Evolutionary conservation across 2,888 invertebrate genomes (phyloP).

Genomic region (Clunio marinus): DNA sequence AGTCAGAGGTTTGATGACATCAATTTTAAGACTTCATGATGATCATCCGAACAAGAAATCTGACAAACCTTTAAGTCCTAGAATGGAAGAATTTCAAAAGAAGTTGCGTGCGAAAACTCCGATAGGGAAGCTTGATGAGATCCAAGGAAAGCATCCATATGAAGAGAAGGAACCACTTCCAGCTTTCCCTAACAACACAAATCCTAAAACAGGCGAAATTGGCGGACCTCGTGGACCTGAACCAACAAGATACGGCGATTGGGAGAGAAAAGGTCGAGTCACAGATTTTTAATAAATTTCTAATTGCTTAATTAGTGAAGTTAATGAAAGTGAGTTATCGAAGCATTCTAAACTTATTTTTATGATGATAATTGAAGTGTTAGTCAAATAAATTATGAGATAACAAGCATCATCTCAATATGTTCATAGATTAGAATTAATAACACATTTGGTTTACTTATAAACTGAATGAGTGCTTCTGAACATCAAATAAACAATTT

Average conservation of each 20-base stretch:
- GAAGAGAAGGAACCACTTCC: slow-evolving; percentile 78
- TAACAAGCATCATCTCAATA: too few relatives aligned
- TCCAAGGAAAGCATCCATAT: slow-evolving; percentile 64
- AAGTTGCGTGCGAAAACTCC: slow-evolving; percentile 67
- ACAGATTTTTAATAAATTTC: slow-evolving; percentile 74
- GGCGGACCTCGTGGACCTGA: slow-evolving; percentile 96
- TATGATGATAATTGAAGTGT: too few relatives aligned
- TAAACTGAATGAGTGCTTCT: too few relatives aligned
- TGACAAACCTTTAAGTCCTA: slow-evolving; percentile 52
- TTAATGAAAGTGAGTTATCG: not conserved
- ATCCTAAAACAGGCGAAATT: slow-evolving; percentile 90
- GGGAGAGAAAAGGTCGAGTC: slow-evolving; percentile 97
- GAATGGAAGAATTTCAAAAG: slow-evolving; percentile 67
- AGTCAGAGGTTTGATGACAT: not conserved
- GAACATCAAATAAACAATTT: too few relatives aligned
- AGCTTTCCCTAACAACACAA: slow-evolving; percentile 80
- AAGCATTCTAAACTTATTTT: not conserved
- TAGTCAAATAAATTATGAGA: too few relatives aligned
- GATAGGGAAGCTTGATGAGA: slow-evolving; percentile 71
- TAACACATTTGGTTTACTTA: too few relatives aligned
- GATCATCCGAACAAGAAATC: slow-evolving; percentile 38
- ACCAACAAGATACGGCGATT: slow-evolving; percentile 98
- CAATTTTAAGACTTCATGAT: slow-evolving; percentile 5
- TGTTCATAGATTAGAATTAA: too few relatives aligned
- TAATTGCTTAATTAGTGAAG: not conserved